Conservation (phyloP, 2,888 invertebrate species). For the Osmoderma eremita region DNA sequence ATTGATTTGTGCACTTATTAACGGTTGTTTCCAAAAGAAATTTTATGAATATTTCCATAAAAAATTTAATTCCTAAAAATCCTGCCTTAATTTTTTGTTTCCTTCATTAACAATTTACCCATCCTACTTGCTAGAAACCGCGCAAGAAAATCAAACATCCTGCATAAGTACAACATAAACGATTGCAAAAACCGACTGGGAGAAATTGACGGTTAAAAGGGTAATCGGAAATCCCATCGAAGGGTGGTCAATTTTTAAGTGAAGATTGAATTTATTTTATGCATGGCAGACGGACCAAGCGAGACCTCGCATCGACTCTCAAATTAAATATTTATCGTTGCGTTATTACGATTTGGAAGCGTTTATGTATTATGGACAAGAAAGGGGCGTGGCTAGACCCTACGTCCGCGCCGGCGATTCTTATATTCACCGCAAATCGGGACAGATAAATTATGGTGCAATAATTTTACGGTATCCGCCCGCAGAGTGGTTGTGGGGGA, state of each 20-base stretch:
- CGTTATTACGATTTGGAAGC: slow-evolving; percentile 18
- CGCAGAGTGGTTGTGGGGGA: no score
- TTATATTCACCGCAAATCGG: slow-evolving; percentile 18
- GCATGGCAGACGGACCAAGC: background rate
- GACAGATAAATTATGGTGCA: background rate
- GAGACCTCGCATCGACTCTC: slow-evolving; percentile 12
- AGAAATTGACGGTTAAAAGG: slow-evolving; percentile 36
- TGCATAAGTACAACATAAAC: slow-evolving; percentile 31
- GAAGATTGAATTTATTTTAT: slow-evolving; percentile 30
- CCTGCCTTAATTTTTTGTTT: no score
- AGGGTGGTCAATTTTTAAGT: slow-evolving; percentile 38
- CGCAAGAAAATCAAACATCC: slow-evolving; percentile 5
- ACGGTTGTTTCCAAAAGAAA: no score
- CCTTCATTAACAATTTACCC: no score
- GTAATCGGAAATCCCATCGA: background rate
- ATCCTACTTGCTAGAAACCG: no score
- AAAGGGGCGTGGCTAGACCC: background rate
- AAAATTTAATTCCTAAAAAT: no score
- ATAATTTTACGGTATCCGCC: no score
- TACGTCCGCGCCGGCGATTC: background rate
- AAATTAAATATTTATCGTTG: slow-evolving; percentile 23
- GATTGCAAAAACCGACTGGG: slow-evolving; percentile 10
- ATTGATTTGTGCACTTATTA: no score
- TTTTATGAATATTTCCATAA: no score
- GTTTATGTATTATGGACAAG: slow-evolving; percentile 21